A percentile compares a stretch with the other conserved stretches of the same genome.
Conservation (phyloP, 1,140 invertebrate genomes). For the Anastrepha ludens region DNA sequence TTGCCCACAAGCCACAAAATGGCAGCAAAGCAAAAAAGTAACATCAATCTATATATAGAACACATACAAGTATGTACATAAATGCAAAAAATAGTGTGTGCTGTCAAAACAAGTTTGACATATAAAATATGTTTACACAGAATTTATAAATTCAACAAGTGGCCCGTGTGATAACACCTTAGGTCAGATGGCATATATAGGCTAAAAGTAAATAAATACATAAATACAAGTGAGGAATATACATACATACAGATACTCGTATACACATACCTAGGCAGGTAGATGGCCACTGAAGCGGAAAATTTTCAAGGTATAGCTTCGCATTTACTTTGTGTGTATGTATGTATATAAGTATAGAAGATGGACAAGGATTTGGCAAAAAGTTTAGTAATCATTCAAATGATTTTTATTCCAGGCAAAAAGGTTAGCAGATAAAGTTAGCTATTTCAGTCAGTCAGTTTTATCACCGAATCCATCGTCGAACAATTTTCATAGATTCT, state of each 20-base stretch:
- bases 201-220: not conserved
- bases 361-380: too few relatives aligned
- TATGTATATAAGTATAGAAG: not conserved
- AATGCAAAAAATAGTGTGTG: not conserved
- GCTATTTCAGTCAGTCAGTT: too few relatives aligned
- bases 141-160: slow-evolving; percentile 42
- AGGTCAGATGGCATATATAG: not conserved
- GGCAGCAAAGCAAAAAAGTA: slow-evolving; percentile 1
- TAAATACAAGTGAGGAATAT: not conserved
- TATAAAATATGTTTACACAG: slow-evolving; percentile 27
- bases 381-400: too few relatives aligned
- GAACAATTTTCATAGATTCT: too few relatives aligned
- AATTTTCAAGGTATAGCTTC: too few relatives aligned
- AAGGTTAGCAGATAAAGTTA: too few relatives aligned
- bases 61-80: not conserved
- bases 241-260: not conserved
- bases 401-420: too few relatives aligned
- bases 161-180: not conserved
- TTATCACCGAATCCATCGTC: too few relatives aligned
- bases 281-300: too few relatives aligned
- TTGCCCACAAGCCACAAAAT: slow-evolving; percentile 42
- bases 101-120: slow-evolving; percentile 34
- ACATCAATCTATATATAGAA: not conserved
- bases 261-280: not conserved
- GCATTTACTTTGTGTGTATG: not conserved